Base-by-base conservation (phyloP, 2,888 invertebrate genomes). In the Meganola albula region DNA sequence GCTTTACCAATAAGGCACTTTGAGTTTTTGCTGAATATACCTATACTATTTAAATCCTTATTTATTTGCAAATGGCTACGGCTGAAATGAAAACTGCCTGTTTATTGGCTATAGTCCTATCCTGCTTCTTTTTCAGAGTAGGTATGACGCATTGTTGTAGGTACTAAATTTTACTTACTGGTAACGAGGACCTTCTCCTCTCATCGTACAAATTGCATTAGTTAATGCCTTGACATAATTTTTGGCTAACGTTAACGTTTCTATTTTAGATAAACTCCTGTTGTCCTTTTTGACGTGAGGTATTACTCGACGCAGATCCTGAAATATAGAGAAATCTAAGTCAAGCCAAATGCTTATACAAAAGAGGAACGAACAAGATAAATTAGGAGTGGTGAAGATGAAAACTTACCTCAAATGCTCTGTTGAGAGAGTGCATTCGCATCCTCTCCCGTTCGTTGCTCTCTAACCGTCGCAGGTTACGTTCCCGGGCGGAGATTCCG, bases 341-440 rank as follows among this genome's bases (percentile, higher is more conserved):
- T 48, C 24, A 40, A 37, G 36, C 21, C 28, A 25, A 46, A 31
- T 30, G 42, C 24, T 36, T 38, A 32, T 34, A 37, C 33, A 22
- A 11, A 6, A 24, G 4, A 6, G 1, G 27, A 12, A 13, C 10
- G 11, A 3, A n/a, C 20, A 25, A 18, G n/a, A 6, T 13, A 4
- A 10, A 3, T 26, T 22, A 6, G 14, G 9, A 9, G 21, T 24
- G 24, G 16, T 16, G 8, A 3, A 20, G 20, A 7, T 20, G 20
- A 20, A 20, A 20, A 20, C 74, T 67, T 73, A 93, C 94, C 89
- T 95, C 93, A 74, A 96, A 96, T 9, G 96, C 96, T 64, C 95
- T 93, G 70, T 96, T 96, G 35, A 96, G 88, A 31, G 93, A 93
- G 73, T 96, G 96, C 96, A 96, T 96, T 56, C 96, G 88, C 92